These are phyloP conservation scores for Nesoenas mayeri DNA, from an alignment of 2,113 vertebrate genomes.

Conservation along the genomic window DNA sequence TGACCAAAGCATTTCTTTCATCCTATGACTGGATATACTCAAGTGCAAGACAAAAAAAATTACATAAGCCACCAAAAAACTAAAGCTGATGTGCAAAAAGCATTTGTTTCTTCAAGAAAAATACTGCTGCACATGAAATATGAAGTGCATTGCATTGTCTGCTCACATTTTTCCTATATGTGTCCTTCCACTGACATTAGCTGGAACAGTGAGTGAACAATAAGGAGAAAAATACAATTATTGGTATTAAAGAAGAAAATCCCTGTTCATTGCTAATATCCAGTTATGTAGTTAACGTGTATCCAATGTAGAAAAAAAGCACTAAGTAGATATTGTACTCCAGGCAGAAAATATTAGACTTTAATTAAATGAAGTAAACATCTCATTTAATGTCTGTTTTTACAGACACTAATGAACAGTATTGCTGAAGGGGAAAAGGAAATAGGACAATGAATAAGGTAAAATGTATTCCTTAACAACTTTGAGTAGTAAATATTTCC, in stretches of 20 bases:
- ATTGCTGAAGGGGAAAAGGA: constrained; percentile 16
- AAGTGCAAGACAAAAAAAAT: background rate
- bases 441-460: background rate
- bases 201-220: background rate
- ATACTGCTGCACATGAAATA: background rate
- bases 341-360: constrained; percentile 35
- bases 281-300: background rate
- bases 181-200: background rate
- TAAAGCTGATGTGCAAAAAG: background rate
- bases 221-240: background rate
- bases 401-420: constrained; percentile 12
- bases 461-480: constrained; percentile 6
- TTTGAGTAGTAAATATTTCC: constrained; percentile 17
- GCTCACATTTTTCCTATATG: background rate
- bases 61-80: background rate
- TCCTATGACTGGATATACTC: background rate
- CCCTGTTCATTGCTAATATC: background rate
- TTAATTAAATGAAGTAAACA: constrained; percentile 52
- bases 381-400: constrained; percentile 30
- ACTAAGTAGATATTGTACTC: background rate
- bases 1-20: background rate
- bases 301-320: background rate
- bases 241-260: background rate
- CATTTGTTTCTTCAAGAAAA: background rate
- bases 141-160: background rate